Conservation (phyloP, 2,797 vertebrate genomes). For the Nyctalus aviator region DNA sequence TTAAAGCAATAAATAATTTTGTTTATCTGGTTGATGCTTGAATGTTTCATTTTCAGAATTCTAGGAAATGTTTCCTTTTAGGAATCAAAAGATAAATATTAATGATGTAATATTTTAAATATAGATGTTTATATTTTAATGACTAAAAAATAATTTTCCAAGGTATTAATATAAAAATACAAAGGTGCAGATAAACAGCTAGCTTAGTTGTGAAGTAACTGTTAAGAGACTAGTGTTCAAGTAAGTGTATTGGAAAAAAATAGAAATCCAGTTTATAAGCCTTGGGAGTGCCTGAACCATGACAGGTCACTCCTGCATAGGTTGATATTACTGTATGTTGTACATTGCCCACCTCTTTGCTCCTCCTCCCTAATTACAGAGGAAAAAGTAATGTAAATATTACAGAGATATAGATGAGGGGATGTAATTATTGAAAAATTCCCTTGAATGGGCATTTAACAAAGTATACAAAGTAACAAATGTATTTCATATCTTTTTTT, state of each 20-base stretch:
- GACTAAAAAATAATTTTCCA: slow-evolving; percentile 3
- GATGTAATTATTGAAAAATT: slow-evolving; percentile 3
- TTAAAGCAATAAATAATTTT: not conserved
- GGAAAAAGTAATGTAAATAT: slow-evolving; percentile 12
- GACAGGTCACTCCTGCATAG: not conserved
- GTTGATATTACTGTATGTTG: not conserved
- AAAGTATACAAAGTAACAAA: slow-evolving; percentile 1
- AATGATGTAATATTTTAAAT: slow-evolving; percentile 45
- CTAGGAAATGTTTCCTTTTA: slow-evolving; percentile 50
- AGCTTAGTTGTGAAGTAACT: slow-evolving; percentile 18
- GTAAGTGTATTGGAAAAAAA: not conserved
- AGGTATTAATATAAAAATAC: not conserved
- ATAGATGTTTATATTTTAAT: not conserved
- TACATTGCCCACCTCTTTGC: not conserved
- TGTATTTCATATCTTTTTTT: not conserved
- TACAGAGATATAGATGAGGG: not conserved
- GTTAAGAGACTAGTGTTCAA: not conserved
- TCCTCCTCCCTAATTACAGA: not conserved
- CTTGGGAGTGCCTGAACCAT: not conserved
- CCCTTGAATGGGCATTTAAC: not conserved
- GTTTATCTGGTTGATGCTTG: not conserved
- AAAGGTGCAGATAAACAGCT: slow-evolving; percentile 5
- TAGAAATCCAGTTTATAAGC: not conserved
- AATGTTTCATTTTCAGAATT: slow-evolving; percentile 57
- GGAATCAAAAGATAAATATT: slow-evolving; percentile 5